These are phyloP conservation scores for Gadus macrocephalus DNA, from an alignment of 2,113 vertebrate species.

Conservation along the genomic window DNA sequence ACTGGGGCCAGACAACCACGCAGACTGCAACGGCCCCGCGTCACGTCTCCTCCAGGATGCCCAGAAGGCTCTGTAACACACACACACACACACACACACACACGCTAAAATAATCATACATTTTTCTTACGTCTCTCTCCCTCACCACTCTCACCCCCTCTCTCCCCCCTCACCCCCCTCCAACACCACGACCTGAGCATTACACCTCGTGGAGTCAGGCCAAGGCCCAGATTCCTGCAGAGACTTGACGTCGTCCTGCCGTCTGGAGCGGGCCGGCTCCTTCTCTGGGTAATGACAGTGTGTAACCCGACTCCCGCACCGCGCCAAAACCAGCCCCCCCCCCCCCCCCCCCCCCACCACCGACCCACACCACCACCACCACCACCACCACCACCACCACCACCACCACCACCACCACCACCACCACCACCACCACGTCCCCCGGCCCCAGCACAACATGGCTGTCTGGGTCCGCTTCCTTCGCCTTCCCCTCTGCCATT, in stretches of 20 bases:
- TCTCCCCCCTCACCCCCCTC: slow-evolving; percentile 9
- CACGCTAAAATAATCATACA: background rate
- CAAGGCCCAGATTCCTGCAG: slow-evolving; percentile 63
- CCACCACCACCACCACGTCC: slow-evolving; percentile 36
- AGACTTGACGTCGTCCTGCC: slow-evolving; percentile 68
- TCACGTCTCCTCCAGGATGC: too few relatives aligned
- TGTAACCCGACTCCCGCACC: slow-evolving; percentile 71
- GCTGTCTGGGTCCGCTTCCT: slow-evolving; percentile 51
- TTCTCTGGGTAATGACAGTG: slow-evolving; percentile 71
- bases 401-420: slow-evolving; percentile 12
- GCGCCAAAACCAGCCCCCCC: slow-evolving; percentile 3
- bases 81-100: slow-evolving; percentile 26
- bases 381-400: slow-evolving; percentile 39
- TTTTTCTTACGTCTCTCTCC: background rate
- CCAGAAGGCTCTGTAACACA: slow-evolving; percentile 19
- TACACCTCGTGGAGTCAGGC: slow-evolving; percentile 41
- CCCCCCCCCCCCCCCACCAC: background rate
- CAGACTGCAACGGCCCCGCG: background rate
- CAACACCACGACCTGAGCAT: slow-evolving; percentile 20
- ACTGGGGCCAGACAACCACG: slow-evolving; percentile 6
- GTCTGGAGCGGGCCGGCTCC: slow-evolving; percentile 48
- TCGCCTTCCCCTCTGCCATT: slow-evolving; percentile 65
- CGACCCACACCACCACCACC: slow-evolving; percentile 37
- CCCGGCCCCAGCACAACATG: slow-evolving; percentile 18
- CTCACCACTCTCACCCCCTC: background rate